Evolutionary conservation across 2,797 vertebrate species (phyloP).

Genomic region (Valencia hispanica): DNA sequence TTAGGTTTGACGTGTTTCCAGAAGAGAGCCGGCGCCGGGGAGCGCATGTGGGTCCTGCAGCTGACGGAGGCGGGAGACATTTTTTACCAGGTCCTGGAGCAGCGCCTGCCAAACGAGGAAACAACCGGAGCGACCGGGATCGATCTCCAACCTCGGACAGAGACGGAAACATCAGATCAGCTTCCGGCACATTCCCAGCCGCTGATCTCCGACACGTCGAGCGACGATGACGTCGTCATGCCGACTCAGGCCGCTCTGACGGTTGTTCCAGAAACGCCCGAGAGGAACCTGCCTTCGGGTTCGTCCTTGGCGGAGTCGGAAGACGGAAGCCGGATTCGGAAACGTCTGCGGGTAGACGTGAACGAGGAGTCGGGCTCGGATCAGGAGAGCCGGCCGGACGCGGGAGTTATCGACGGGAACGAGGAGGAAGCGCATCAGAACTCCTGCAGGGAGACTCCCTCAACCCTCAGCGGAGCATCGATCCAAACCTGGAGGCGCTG

Average conservation of each 20-base stretch:
- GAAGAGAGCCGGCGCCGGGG: not conserved
- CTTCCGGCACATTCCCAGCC: not conserved
- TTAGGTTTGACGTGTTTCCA: conserved; percentile 80
- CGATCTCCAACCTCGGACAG: not conserved
- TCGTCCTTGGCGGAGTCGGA: conserved; percentile 26
- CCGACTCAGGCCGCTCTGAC: conserved; percentile 16
- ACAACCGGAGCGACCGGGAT: accelerated
- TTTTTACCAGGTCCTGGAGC: conserved; percentile 85
- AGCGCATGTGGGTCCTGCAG: conserved; percentile 83
- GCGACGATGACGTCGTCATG: not conserved
- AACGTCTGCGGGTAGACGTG: conserved; percentile 37
- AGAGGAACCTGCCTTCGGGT: not conserved
- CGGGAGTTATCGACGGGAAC: not conserved
- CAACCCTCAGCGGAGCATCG: conserved; percentile 22
- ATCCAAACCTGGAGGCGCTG: conserved; percentile 71
- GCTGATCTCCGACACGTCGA: accelerated
- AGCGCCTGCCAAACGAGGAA: accelerated
- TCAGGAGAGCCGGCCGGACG: too few species aligned
- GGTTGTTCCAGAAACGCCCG: conserved; percentile 42
- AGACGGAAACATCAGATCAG: not conserved
- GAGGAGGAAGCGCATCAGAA: not conserved
- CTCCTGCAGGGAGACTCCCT: not conserved
- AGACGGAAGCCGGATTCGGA: not conserved
- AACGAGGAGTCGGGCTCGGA: conserved; percentile 22
- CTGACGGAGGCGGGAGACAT: conserved; percentile 88